Base-by-base conservation (phyloP, 1,140 invertebrate species). In the Aricia agestis region DNA sequence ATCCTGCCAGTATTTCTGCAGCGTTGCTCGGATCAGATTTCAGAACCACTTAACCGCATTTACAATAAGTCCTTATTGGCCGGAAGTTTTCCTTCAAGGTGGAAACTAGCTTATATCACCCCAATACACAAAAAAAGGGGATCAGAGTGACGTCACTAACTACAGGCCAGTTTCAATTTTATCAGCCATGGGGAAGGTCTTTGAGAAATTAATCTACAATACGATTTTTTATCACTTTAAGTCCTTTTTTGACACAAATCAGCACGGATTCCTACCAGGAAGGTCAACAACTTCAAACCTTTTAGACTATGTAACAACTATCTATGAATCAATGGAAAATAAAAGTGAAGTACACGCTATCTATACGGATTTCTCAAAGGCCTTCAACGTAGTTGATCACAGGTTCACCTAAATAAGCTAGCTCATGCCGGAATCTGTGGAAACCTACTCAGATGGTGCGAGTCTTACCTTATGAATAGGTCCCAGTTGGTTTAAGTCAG, bases 211-310 rank as follows among this genome's bases (percentile, higher is more conserved):
- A 25, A 25, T 25, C 25, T 25, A 25, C 25, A 25, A 25, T 25
- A 25, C 3, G 25, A 25, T 36, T 36, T 36, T 42, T 42, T 66
- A 45, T 32, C 17, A 66, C 58, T 36, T 66, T 10, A 57, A 66
- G 52, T 18, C 69, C 11, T 6, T 70, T 4, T 25, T 70, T 15
- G 11, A 19, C 52, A 11, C 32, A 3, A 18, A 63, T n/a, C 70
- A 67, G 18, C 57, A 72, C 18, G 52, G 70, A 1, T 67, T 72
- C 11, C 10, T 72, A 36, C 45, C 31, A n/a, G 36, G 36, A 6
- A 72, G 66, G 59, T 72, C 70, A 61, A 72, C 66, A 13, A 63
- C 66, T 6, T 68, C 71, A 13, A 72, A 72, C 58, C 58, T 72
- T 15, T 32, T 72, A 52, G 57, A 45, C 19, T 72, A 72, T 19